Evolutionary conservation across 2,888 invertebrate genomes (phyloP).

Genomic region (Orthosia gothica): DNA sequence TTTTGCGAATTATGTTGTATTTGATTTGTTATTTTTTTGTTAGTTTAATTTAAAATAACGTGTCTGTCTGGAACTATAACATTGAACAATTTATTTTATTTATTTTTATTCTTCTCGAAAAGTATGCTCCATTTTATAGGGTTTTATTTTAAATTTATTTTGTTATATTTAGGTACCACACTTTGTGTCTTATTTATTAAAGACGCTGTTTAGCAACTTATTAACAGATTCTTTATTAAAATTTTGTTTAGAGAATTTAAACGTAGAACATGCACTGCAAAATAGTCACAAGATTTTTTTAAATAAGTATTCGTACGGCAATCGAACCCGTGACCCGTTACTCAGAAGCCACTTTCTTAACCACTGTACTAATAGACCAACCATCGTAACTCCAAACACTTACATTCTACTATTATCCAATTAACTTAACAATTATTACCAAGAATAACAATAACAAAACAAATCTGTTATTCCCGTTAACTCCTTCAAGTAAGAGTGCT

Average conservation of each 20-base stretch:
- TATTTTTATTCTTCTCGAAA: not conserved
- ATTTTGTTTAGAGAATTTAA: too few species aligned
- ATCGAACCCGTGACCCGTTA: not conserved
- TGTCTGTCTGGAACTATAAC: slow-evolving; percentile 36
- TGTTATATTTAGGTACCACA: too few species aligned
- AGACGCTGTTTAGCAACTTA: too few species aligned
- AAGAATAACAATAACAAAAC: slow-evolving; percentile 21
- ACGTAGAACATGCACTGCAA: too few species aligned
- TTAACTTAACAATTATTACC: slow-evolving; percentile 16
- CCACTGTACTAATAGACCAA: not conserved
- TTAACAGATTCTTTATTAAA: too few species aligned
- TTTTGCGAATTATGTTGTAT: slow-evolving; percentile 39
- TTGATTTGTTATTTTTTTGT: slow-evolving; percentile 44
- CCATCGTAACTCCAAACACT: not conserved
- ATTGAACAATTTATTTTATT: not conserved
- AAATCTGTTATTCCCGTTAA: slow-evolving; percentile 30
- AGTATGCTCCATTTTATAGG: too few species aligned
- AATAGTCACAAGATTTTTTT: too few species aligned
- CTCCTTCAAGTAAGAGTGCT: slow-evolving; percentile 35
- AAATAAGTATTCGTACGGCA: not conserved
- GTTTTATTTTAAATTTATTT: too few species aligned
- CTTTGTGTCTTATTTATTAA: too few species aligned
- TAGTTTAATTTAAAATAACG: slow-evolving; percentile 6
- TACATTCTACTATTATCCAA: slow-evolving; percentile 2
- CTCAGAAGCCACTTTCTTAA: not conserved